Evolutionary conservation across 2,113 vertebrate species (phyloP), one percentile per base, ranked within the genome.

Genomic region (Callipepla squamata): DNA sequence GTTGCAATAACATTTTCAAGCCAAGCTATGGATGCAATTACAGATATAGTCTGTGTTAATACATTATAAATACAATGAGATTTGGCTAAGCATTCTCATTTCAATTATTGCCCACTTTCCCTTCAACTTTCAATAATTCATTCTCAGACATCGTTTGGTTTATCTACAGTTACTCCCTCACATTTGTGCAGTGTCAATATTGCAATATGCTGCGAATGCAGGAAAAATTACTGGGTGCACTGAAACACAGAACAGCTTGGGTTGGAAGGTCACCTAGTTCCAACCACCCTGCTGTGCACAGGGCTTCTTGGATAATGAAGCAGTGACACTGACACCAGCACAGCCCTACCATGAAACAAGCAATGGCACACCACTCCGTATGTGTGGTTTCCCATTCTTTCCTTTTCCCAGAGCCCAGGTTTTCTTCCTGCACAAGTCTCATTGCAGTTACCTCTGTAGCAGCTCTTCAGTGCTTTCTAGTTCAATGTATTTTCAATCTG

Each of bases 401-500:
- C 59, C 11, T 21, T 21, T 51, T 85, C 65, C 55, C 79, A 87
- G 36, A 66, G 23, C 13, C 40, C 6, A 62, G 47, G 36, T 83
- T 91, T 85, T 85, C n/a, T 85, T 66, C 77, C 81, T 89, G 14
- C 47, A 10, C 38, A 58, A 67, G 44, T 21, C 78, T 87, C 62
- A 86, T 48, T 80, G 79, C 42, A 89, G 67, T 63, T 83, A 85
- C 55, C 42, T 74, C 80, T 75, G 47, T 4, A 78, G 68, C 73
- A 88, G 79, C 51, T 91, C 87, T 78, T 78, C 85, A 65, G 36
- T 23, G 26, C 89, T 85, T 90, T 80, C 75, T 67, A 89, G 42
- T 16, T 76, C 70, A 79, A 26, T 61, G 21, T 50, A 67, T 67
- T 93, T 92, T 83, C 82, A 63, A 13, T 67, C 32, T 83, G 50